phyloP scores from a whole-genome alignment of 2,888 invertebrate species.

The Macroteleia sp. region DNA sequence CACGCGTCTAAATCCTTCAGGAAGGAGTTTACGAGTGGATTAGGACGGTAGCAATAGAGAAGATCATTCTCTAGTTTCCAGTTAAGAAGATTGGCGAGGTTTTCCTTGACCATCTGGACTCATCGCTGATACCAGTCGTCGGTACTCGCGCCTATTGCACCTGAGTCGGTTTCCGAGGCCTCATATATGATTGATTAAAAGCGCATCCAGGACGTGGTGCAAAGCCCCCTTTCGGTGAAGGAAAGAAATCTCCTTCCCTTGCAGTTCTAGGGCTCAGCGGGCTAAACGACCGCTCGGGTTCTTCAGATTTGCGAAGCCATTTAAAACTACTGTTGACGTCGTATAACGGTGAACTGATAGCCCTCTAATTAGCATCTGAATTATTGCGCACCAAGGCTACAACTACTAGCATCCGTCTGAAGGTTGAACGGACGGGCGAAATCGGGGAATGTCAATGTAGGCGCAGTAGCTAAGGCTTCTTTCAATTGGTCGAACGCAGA shows the following conservation, averaged over 20 bases:
- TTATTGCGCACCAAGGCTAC: too few species aligned
- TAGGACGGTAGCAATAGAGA: not conserved
- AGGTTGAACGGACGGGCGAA: too few species aligned
- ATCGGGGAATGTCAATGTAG: too few species aligned
- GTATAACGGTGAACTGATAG: too few species aligned
- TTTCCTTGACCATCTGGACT: not conserved
- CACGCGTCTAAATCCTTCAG: too few species aligned
- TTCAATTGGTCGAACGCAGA: too few species aligned
- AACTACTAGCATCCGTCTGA: too few species aligned
- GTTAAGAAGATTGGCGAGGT: not conserved
- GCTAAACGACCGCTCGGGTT: not conserved
- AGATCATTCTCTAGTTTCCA: not conserved
- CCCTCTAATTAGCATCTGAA: conserved; percentile 6
- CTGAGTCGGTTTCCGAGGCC: not conserved
- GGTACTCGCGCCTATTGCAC: not conserved
- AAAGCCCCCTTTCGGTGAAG: not conserved
- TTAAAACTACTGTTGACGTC: too few species aligned
- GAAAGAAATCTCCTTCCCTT: not conserved
- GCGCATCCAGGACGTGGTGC: not conserved
- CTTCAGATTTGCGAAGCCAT: not conserved
- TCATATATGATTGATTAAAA: not conserved
- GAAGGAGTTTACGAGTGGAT: not conserved
- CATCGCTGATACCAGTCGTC: not conserved
- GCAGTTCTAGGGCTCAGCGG: not conserved
- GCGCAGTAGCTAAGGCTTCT: too few species aligned